A percentile compares a stretch with the other conserved stretches of the same genome.
phyloP scores from a whole-genome alignment of 2,113 vertebrate species.

The Etheostoma cragini region DNA sequence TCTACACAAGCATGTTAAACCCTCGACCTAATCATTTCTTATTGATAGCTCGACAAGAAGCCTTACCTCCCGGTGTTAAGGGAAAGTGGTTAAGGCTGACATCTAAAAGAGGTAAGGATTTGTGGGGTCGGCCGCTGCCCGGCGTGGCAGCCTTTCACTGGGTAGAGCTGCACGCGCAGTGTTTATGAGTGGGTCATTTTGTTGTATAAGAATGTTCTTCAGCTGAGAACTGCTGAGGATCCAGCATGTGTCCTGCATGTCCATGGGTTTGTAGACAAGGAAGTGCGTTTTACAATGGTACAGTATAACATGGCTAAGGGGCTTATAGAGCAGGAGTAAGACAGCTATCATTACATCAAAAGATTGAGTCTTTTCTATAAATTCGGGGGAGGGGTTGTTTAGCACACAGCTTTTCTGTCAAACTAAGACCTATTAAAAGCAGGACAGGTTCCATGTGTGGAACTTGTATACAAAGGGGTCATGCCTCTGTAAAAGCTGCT shows the following conservation, averaged over 20 bases:
- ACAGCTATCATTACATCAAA: not conserved
- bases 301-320: not conserved
- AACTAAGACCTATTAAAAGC: not conserved
- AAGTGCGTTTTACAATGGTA: not conserved
- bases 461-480: conserved; percentile 5
- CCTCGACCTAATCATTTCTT: conserved; percentile 65
- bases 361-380: too few relatives aligned
- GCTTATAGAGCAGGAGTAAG: not conserved
- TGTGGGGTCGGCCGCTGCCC: conserved; percentile 4
- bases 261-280: not conserved
- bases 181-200: not conserved
- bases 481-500: conserved; percentile 12
- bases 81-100: conserved; percentile 50
- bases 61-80: conserved; percentile 43
- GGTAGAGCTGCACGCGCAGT: not conserved
- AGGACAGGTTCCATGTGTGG: not conserved
- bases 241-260: not conserved
- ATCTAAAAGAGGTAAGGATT: conserved; percentile 49
- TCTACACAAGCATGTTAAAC: conserved; percentile 68
- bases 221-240: not conserved
- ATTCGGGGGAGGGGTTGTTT: not conserved
- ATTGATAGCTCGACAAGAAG: conserved; percentile 67
- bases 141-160: conserved; percentile 5
- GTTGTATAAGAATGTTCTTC: conserved; percentile 13
- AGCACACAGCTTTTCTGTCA: conserved; percentile 1